Conservation (phyloP, 2,888 invertebrate genomes). For the Epinotia ramella region DNA sequence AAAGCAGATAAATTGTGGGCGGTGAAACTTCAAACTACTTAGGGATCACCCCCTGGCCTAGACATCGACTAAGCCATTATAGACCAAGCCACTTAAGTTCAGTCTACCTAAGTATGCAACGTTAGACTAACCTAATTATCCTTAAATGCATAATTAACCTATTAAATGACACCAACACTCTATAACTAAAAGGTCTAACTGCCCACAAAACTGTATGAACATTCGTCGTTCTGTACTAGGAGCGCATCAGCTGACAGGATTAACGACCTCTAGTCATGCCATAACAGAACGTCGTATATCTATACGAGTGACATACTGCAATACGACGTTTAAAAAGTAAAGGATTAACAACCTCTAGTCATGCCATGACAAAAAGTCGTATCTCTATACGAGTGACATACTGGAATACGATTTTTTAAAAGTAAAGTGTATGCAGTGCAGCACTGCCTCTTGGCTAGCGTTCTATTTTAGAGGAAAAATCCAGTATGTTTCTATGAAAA, state of each 20-base stretch:
- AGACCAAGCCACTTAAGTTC: background rate
- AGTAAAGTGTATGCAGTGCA: background rate
- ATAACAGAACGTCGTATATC: too few species aligned
- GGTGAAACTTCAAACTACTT: too few species aligned
- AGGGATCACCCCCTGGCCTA: too few species aligned
- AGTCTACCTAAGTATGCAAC: background rate
- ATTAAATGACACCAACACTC: background rate
- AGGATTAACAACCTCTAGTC: too few species aligned
- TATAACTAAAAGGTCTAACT: background rate
- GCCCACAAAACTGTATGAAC: background rate
- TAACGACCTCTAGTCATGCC: conserved; percentile 9
- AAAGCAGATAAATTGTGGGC: too few species aligned
- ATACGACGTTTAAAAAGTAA: background rate
- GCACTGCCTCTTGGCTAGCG: conserved; percentile 9
- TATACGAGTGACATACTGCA: too few species aligned
- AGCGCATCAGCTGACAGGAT: background rate
- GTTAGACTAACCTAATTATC: background rate
- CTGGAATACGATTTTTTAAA: background rate
- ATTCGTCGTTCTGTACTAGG: background rate
- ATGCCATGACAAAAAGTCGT: too few species aligned
- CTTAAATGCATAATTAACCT: conserved; percentile 11
- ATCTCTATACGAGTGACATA: too few species aligned
- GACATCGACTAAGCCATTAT: too few species aligned
- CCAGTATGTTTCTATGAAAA: background rate
- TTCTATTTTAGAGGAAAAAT: background rate